Percentiles rank a stretch among this genome's conserved stretches.
These are phyloP conservation scores for Rhabdomys dilectus DNA, from an alignment of 2,113 vertebrate species.

Conservation along the genomic window DNA sequence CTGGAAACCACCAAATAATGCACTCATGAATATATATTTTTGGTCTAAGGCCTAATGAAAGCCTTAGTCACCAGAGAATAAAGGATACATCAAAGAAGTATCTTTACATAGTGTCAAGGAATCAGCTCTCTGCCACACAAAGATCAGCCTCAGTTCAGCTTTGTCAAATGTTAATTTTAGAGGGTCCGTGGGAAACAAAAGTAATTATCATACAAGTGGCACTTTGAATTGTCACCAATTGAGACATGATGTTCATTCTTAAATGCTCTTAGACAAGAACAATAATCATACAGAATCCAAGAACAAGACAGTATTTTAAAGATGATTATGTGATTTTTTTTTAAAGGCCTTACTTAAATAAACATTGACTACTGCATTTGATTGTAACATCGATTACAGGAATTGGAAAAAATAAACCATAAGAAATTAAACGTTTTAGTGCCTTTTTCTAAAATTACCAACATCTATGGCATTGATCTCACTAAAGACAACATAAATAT, in stretches of 20 bases:
- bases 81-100: background rate
- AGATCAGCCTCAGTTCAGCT: background rate
- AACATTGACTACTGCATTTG: background rate
- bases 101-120: background rate
- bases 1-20: background rate
- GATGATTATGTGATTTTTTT: background rate
- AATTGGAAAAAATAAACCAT: background rate
- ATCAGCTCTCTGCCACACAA: background rate
- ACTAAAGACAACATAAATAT: background rate
- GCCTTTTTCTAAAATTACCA: no score
- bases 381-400: background rate
- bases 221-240: background rate
- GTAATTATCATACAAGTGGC: background rate
- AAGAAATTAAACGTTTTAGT: background rate
- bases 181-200: background rate
- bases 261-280: background rate
- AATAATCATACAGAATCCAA: background rate
- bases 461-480: background rate
- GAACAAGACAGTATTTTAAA: background rate
- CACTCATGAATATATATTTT: background rate
- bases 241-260: background rate
- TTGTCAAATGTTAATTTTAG: background rate
- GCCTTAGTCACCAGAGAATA: background rate
- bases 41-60: background rate
- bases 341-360: background rate